Evolutionary conservation across 2,888 invertebrate genomes (phyloP), one percentile per base, ranked within the genome.

Genomic region (Napeogenes inachia): DNA sequence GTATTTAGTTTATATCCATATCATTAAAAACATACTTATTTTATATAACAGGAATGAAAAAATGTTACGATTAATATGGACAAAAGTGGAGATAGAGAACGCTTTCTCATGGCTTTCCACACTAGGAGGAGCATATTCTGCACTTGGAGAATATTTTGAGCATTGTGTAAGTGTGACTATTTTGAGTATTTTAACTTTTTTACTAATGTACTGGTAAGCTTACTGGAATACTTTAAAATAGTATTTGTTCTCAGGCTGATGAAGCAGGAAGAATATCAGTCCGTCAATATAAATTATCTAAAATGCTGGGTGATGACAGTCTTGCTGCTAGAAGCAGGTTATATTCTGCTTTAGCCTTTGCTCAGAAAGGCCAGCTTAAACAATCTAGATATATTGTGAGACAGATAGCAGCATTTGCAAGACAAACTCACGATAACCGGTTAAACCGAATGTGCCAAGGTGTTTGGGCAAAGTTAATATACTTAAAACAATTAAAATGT

Each of bases 101-200:
- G 92, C 96, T 38, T 93, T 98, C 92, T 97, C 98, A 21, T 98
- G 98, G 97, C 85, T 99, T 33, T 99, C 98, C 30, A 99, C 99
- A 0, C 91, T 99, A 13, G 99, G 99, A 3, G 99, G 99, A 56
- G 99, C 98, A 2, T 99, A 96, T 84, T 99, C 99, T 2, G 96
- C 98, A 1, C 91, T 99, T 60, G 99, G 99, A 2, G 98, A 99
- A 79, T 94, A 96, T 75, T 95, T 95, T 82, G 87, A 91, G 59
- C 87, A 93, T 75, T 97, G 95, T 89, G 96, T 96, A 91, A 91
- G 93, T 87, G 62, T 56, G 30, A 13, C n/a, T 35, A 21, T 21
- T 12, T 35, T 54, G 30, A 13, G 54, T 33, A 54, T 8, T 3
- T n/a, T 3, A n/a, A 35, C 12, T 54, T 30, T 35, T 33, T 8